Percentiles rank a stretch among this genome's conserved stretches.
Conservation (phyloP, 1,140 invertebrate genomes). For the Dinoponera quadriceps region DNA sequence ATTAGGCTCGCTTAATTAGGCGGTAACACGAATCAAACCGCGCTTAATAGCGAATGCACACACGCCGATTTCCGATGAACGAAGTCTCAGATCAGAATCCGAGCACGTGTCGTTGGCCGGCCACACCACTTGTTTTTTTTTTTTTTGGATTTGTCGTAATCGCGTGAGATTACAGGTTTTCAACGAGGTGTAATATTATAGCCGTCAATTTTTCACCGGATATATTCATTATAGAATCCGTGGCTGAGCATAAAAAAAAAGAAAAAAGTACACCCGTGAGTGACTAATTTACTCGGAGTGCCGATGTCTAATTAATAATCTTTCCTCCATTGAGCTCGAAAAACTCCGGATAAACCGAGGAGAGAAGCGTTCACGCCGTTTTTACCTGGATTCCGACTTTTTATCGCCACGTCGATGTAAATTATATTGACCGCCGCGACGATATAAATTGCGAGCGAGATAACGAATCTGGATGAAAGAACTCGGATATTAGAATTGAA, state of each 20-base stretch:
- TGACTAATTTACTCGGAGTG: not conserved
- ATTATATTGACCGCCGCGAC: conserved; percentile 33
- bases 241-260: not conserved
- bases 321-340: no score
- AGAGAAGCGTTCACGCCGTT: no score
- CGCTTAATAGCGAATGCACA: not conserved
- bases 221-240: conserved; percentile 19
- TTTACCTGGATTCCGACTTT: conserved; percentile 44
- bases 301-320: conserved; percentile 2
- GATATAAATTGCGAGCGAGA: not conserved
- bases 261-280: not conserved
- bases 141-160: conserved; percentile 35
- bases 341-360: no score
- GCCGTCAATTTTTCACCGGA: conserved; percentile 21
- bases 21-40: not conserved
- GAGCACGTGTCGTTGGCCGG: conserved; percentile 13
- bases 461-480: conserved; percentile 24
- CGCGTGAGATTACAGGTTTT: conserved; percentile 32
- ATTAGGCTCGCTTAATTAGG: conserved; percentile 35
- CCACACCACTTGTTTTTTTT: no score
- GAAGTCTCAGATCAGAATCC: not conserved
- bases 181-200: not conserved
- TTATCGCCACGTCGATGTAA: conserved; percentile 16
- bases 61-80: not conserved
- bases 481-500: conserved; percentile 26